phyloP scores from a whole-genome alignment of 2,888 invertebrate species.

The Heliconius hortense region DNA sequence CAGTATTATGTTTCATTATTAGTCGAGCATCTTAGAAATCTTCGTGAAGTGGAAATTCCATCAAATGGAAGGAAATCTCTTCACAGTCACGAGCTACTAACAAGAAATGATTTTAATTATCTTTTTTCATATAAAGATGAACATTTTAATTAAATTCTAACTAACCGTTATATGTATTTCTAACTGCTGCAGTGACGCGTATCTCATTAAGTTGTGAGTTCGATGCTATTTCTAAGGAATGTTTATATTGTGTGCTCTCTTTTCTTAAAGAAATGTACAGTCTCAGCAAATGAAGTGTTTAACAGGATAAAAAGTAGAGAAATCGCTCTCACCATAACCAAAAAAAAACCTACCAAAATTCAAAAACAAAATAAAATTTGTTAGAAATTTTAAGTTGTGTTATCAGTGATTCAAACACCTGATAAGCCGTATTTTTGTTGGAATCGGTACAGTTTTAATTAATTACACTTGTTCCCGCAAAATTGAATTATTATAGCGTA shows the following conservation, averaged over 20 bases:
- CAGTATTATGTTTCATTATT: no score
- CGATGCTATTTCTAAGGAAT: no score
- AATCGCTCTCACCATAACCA: background rate
- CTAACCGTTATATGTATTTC: no score
- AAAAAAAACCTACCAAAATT: background rate
- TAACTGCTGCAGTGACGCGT: background rate
- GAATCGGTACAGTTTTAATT: conserved; percentile 48
- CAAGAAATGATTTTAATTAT: no score
- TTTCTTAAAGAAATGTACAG: background rate
- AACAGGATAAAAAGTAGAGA: background rate
- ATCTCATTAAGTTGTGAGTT: no score
- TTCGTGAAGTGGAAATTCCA: no score
- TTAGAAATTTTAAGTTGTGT: background rate
- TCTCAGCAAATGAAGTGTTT: background rate
- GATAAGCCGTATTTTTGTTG: conserved; percentile 48
- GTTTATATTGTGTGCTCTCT: no score
- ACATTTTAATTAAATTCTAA: background rate
- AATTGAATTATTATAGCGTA: conserved; percentile 64
- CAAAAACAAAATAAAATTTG: background rate
- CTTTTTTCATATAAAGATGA: background rate
- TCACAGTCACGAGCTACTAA: background rate
- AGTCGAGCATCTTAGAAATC: no score
- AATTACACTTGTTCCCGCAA: conserved; percentile 52
- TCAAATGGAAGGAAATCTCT: background rate
- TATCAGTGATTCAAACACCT: conserved; percentile 44